Percentiles rank a stretch among this genome's conserved stretches.
These are phyloP conservation scores for Pseudeuparius sepicola DNA, from an alignment of 2,888 invertebrate species.

Conservation along the genomic window DNA sequence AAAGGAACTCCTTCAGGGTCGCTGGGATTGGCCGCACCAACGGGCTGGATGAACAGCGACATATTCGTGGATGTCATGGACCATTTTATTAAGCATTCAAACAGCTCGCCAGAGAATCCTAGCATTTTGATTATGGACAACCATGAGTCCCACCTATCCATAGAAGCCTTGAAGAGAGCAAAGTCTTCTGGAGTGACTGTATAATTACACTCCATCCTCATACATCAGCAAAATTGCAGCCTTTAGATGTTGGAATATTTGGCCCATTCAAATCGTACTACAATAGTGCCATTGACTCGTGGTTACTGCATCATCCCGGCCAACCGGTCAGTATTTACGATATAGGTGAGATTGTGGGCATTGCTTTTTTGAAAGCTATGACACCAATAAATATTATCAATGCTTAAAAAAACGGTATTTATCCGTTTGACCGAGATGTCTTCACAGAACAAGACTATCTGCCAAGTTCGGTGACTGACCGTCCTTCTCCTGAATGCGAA, in stretches of 20 bases:
- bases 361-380: constrained; percentile 30
- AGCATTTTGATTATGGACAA: constrained; percentile 28
- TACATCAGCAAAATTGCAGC: constrained; percentile 15
- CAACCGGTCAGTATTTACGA: constrained; percentile 7
- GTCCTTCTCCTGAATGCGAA: constrained; percentile 5
- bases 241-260: constrained; percentile 15
- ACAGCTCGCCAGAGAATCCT: constrained; percentile 25
- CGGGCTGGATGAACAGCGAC: constrained; percentile 19
- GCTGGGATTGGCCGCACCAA: constrained; percentile 13
- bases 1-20: constrained; percentile 14
- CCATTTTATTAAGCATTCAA: constrained; percentile 22
- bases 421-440: constrained; percentile 28
- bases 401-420: constrained; percentile 32
- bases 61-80: constrained; percentile 17
- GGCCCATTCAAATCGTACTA: constrained; percentile 17
- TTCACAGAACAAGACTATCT: constrained; percentile 28
- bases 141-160: constrained; percentile 28
- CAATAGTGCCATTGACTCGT: constrained; percentile 24
- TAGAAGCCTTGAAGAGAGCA: constrained; percentile 26
- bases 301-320: constrained; percentile 26
- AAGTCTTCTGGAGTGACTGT: constrained; percentile 34
- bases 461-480: constrained; percentile 14
- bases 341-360: constrained; percentile 14
- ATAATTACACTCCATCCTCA: constrained; percentile 37
- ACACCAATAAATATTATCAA: constrained; percentile 31